phyloP scores from a whole-genome alignment of 2,888 invertebrate genomes.

The Scaptomyza flava region DNA sequence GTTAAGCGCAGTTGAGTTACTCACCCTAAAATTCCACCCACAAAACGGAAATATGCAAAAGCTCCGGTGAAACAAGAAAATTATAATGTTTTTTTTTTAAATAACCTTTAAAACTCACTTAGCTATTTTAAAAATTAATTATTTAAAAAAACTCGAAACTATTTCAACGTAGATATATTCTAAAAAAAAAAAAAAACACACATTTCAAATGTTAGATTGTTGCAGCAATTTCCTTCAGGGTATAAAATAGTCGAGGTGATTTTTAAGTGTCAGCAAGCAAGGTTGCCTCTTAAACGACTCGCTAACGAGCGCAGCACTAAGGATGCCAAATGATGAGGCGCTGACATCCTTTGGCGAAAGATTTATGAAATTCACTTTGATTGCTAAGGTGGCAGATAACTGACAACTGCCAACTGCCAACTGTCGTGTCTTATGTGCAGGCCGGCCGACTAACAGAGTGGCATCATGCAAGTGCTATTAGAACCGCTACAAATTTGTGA shows the following conservation, averaged over 20 bases:
- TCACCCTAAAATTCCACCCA: conserved; percentile 82
- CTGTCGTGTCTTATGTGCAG: background rate
- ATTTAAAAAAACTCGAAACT: background rate
- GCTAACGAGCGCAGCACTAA: conserved; percentile 61
- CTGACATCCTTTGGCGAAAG: conserved; percentile 34
- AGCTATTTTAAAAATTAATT: background rate
- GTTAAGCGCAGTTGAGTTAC: conserved; percentile 61
- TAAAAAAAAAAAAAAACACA: background rate
- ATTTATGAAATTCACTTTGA: conserved; percentile 46
- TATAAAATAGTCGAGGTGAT: background rate
- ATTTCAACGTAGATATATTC: background rate
- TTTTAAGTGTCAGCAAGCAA: conserved; percentile 2
- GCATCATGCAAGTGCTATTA: conserved; percentile 34
- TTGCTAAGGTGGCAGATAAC: conserved; percentile 39
- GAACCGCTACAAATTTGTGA: conserved; percentile 70
- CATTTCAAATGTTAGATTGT: background rate
- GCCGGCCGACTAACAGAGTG: background rate
- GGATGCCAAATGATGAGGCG: conserved; percentile 44
- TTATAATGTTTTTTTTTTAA: too few species aligned
- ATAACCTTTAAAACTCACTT: background rate
- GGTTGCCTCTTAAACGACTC: conserved; percentile 26
- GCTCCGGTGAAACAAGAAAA: conserved; percentile 73
- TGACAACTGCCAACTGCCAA: conserved; percentile 14
- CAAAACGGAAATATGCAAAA: conserved; percentile 82
- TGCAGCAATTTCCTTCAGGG: conserved; percentile 17